Evolutionary conservation across 2,888 invertebrate species (phyloP).

Genomic region (Machimus atricapillus): DNA sequence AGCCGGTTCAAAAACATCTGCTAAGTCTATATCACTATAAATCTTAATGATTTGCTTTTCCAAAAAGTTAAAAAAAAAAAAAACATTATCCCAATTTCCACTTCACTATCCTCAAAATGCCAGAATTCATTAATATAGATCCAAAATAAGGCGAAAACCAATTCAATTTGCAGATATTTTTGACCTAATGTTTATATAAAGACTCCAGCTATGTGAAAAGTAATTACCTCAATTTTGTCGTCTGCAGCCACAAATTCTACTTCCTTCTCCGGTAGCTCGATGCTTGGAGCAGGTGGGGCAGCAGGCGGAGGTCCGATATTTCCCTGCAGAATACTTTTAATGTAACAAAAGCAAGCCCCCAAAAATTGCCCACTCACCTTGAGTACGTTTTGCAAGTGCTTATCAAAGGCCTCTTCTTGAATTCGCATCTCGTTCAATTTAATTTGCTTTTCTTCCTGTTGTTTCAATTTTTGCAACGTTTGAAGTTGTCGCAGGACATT

Average conservation of each 20-base stretch:
- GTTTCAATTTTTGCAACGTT: constrained; percentile 71
- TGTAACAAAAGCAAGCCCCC: not conserved
- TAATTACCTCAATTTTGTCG: constrained; percentile 62
- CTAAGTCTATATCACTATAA: not conserved
- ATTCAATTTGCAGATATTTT: constrained; percentile 28
- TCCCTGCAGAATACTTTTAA: constrained; percentile 24
- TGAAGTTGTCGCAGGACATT: constrained; percentile 90
- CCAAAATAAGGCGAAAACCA: not conserved
- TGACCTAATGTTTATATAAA: constrained; percentile 15
- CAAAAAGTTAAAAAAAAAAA: not conserved
- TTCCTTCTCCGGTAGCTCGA: constrained; percentile 69
- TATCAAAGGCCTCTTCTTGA: constrained; percentile 78
- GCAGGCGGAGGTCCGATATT: constrained; percentile 11
- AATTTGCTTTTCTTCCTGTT: constrained; percentile 72
- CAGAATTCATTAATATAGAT: not conserved
- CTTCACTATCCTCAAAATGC: not conserved
- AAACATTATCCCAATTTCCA: not conserved
- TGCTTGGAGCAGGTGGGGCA: constrained; percentile 62
- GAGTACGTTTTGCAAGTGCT: constrained; percentile 76
- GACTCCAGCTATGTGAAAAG: constrained; percentile 3
- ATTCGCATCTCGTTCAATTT: constrained; percentile 74
- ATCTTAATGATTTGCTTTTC: constrained; percentile 4
- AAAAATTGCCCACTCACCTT: constrained; percentile 63
- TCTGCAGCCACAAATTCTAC: constrained; percentile 72
- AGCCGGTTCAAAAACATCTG: constrained; percentile 44